phyloP scores from a whole-genome alignment of 2,113 vertebrate genomes.

The Clupea harengus region DNA sequence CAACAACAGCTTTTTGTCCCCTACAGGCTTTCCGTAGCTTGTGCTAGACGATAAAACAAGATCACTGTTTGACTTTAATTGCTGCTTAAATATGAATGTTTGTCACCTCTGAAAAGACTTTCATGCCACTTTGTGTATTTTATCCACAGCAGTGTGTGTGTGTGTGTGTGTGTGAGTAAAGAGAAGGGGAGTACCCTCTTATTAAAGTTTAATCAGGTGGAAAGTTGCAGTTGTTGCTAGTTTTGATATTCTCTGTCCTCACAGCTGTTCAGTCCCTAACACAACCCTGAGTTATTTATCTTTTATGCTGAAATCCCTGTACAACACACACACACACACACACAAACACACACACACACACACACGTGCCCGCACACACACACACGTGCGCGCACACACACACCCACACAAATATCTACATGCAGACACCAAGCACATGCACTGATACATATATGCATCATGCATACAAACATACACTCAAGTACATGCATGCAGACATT shows the following conservation, averaged over 20 bases:
- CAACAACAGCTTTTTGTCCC: background rate
- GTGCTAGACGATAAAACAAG: background rate
- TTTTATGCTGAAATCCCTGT: background rate
- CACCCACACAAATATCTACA: no score
- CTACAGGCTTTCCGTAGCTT: background rate
- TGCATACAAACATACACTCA: no score
- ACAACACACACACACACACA: background rate
- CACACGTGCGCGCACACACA: background rate
- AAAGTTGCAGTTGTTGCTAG: background rate
- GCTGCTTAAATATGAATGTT: background rate
- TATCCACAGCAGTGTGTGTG: background rate
- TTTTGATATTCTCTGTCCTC: background rate
- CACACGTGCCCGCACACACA: background rate
- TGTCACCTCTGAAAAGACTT: background rate
- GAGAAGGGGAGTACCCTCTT: background rate
- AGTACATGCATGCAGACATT: conserved; percentile 7
- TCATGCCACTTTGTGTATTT: background rate
- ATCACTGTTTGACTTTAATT: background rate
- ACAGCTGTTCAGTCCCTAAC: background rate
- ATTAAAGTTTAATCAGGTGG: background rate
- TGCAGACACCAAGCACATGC: no score
- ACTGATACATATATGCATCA: no score
- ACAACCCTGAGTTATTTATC: background rate
- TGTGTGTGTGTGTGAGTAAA: background rate
- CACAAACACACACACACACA: background rate